Conservation (phyloP, 2,113 vertebrate species). For the Oophaga pumilio region DNA sequence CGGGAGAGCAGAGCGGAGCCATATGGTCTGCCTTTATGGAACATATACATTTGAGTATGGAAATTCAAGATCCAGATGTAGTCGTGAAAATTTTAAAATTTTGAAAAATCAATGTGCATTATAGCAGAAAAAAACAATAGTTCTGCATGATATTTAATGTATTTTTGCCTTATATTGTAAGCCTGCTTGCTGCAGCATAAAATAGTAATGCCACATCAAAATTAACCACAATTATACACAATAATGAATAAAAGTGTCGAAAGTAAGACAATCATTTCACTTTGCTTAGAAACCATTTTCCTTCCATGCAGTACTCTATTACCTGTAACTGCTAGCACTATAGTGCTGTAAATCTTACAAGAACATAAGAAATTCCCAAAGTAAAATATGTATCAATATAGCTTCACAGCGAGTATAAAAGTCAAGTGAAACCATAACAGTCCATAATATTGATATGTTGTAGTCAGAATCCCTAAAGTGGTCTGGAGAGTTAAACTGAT, state of each 20-base stretch:
- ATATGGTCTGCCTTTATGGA: background rate
- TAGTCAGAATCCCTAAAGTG: background rate
- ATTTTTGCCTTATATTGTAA: background rate
- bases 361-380: conserved; percentile 3
- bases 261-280: background rate
- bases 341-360: background rate
- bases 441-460: conserved; percentile 37
- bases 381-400: background rate
- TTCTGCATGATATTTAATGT: background rate
- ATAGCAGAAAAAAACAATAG: background rate
- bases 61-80: background rate
- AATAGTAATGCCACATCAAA: background rate
- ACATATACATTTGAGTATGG: background rate
- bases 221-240: background rate
- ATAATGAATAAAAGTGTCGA: background rate
- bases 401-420: background rate
- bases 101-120: background rate
- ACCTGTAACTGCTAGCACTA: background rate
- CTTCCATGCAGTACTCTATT: background rate
- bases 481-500: conserved; percentile 16
- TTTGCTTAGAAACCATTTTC: background rate
- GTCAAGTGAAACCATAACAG: conserved; percentile 11
- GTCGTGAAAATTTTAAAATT: background rate
- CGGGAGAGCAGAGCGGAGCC: too few relatives aligned
- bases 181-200: background rate